Evolutionary conservation across 2,113 vertebrate species (phyloP), one percentile per base, ranked within the genome.

Genomic region (Rhabdomys dilectus): DNA sequence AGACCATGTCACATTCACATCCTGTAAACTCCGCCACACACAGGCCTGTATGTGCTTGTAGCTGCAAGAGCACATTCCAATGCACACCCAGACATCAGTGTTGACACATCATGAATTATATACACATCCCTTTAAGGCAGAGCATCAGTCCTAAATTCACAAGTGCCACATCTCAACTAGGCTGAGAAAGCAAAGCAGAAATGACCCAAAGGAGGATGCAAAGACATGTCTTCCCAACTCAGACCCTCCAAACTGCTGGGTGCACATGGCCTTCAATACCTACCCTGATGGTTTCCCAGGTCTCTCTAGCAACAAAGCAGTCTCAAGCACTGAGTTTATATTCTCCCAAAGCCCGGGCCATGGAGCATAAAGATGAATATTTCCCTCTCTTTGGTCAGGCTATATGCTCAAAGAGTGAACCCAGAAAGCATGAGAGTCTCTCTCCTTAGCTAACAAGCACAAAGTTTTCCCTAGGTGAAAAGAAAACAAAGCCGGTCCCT

Each of bases 391-490:
- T 72, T 39, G 80, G 51, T 13, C 29, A 31, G 29, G 22, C 60
- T 42, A 56, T 3, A 72, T n/a, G 42, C 29, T 42, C 11, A 76
- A 68, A 91, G 31, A 24, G 19, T 12, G 34, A 31, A 6, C 73
- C 53, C 24, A 21, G 81, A 26, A 34, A 26, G 26, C 64, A 76
- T 39, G 91, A 42, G 34, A 39, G 51, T 60, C 48, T 56, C 84
- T 58, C 70, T 36, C 45, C 6, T 7, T 24, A 24, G 82, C 82
- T 48, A 45, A 75, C 15, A 48, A 73, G 60, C 77, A 95, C 88
- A 81, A 97, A 93, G 93, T 98, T 91, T 76, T 39, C 92, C 92
- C 7, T 51, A 81, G 66, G 85, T 81, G 58, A 53, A 56, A 91
- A 31, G 53, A 62, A 96, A 94, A 60, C 73, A 76, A 93, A 89